Evolutionary conservation across 2,888 invertebrate species (phyloP).

Genomic region (Chalcosyrphus nemorum): DNA sequence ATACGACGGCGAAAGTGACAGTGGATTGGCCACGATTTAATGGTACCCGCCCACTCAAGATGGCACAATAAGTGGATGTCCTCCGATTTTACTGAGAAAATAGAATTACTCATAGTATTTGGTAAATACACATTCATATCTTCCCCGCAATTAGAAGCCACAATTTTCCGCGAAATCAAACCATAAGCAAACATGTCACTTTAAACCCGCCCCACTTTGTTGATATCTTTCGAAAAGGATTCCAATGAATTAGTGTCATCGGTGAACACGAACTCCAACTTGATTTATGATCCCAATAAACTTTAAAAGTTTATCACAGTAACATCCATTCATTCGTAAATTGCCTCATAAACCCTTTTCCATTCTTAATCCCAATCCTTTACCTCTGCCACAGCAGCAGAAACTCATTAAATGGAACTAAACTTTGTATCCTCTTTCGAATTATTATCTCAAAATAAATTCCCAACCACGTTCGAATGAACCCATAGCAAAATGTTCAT

Average conservation of each 20-base stretch:
- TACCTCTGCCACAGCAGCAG: neutral
- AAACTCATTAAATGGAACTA: neutral
- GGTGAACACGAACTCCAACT: neutral
- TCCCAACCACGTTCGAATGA: constrained; percentile 32
- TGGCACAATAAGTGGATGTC: too few species aligned
- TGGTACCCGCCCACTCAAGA: too few species aligned
- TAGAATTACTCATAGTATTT: too few species aligned
- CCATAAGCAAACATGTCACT: neutral
- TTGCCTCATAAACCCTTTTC: neutral
- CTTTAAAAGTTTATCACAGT: neutral
- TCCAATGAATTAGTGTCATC: neutral
- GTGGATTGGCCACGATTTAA: too few species aligned
- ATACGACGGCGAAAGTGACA: too few species aligned
- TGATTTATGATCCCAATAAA: constrained; percentile 6
- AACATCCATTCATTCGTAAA: neutral
- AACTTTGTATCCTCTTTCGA: neutral
- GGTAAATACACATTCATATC: too few species aligned
- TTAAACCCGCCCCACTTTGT: neutral
- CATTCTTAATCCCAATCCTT: neutral
- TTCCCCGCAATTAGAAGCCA: too few species aligned
- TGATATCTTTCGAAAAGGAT: neutral
- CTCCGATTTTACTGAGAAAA: too few species aligned
- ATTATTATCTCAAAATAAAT: constrained; percentile 3
- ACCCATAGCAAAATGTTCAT: neutral
- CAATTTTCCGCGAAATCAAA: neutral